Percentiles rank a stretch among this genome's conserved stretches.
These are phyloP conservation scores for Aricia artaxerxes DNA, from an alignment of 2,888 invertebrate genomes.

Conservation along the genomic window DNA sequence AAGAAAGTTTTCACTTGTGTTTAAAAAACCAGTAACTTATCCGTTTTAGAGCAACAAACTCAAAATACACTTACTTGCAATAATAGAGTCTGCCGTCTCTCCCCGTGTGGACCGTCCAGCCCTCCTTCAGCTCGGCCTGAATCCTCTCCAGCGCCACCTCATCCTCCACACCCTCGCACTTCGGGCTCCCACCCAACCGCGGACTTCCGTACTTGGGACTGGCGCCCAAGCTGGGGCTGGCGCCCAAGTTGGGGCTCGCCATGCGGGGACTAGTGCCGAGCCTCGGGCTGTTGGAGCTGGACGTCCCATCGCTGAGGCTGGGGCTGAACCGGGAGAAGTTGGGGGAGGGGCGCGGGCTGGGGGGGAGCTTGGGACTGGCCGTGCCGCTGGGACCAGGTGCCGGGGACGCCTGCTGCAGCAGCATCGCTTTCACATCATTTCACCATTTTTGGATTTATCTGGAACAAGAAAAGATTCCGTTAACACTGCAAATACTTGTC, in stretches of 20 bases:
- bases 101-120: conserved; percentile 89
- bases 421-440: conserved; percentile 75
- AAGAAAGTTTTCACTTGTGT: too few species aligned
- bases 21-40: too few species aligned
- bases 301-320: conserved; percentile 59
- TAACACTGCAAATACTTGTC: conserved; percentile 1
- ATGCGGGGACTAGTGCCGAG: conserved; percentile 54
- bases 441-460: conserved; percentile 61
- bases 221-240: conserved; percentile 60
- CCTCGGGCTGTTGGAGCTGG: conserved; percentile 55
- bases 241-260: conserved; percentile 55
- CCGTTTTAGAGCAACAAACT: too few species aligned
- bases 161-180: conserved; percentile 57
- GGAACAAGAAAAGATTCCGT: conserved; percentile 47
- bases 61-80: conserved; percentile 88
- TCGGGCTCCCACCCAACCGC: conserved; percentile 70
- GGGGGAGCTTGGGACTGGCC: conserved; percentile 66
- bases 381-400: conserved; percentile 77
- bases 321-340: conserved; percentile 57
- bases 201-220: conserved; percentile 68
- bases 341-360: conserved; percentile 62
- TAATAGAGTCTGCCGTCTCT: conserved; percentile 92
- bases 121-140: conserved; percentile 83
- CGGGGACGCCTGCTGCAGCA: conserved; percentile 75
- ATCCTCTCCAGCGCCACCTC: conserved; percentile 77